A percentile compares a stretch with the other conserved stretches of the same genome.
phyloP scores from a whole-genome alignment of 2,113 vertebrate genomes.

The Lontra canadensis region DNA sequence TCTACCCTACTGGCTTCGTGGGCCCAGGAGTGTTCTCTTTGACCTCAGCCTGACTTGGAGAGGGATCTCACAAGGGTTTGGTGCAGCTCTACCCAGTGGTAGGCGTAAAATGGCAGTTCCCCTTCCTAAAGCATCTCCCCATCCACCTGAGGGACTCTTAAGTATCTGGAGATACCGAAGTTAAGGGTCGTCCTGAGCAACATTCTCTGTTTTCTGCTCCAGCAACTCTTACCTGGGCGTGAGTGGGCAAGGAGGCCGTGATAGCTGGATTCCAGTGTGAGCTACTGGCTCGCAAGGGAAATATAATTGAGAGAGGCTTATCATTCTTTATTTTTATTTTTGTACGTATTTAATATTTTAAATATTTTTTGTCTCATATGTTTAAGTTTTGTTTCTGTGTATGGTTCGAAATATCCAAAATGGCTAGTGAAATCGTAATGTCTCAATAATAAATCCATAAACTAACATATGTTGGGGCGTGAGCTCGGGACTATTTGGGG shows the following conservation, averaged over 20 bases:
- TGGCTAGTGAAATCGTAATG: neutral
- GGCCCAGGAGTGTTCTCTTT: neutral
- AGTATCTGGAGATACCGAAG: neutral
- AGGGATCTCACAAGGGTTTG: neutral
- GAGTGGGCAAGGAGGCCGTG: fast-evolving
- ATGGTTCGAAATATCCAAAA: neutral
- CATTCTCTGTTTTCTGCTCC: neutral
- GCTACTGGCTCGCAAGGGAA: neutral
- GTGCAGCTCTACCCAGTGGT: too few relatives aligned
- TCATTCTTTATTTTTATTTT: neutral
- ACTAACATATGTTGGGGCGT: neutral
- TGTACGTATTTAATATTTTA: neutral
- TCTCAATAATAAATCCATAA: neutral
- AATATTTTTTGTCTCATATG: neutral
- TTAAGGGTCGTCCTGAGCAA: neutral
- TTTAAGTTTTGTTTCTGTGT: neutral
- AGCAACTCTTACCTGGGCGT: neutral
- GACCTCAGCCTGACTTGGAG: neutral
- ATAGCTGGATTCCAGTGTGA: fast-evolving
- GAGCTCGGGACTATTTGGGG: neutral
- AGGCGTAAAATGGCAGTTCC: neutral
- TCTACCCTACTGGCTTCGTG: neutral
- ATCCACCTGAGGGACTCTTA: neutral
- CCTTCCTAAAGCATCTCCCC: neutral
- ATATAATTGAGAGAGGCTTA: neutral